Conservation (phyloP, 2,888 invertebrate genomes). For the Conistra vaccinii region DNA sequence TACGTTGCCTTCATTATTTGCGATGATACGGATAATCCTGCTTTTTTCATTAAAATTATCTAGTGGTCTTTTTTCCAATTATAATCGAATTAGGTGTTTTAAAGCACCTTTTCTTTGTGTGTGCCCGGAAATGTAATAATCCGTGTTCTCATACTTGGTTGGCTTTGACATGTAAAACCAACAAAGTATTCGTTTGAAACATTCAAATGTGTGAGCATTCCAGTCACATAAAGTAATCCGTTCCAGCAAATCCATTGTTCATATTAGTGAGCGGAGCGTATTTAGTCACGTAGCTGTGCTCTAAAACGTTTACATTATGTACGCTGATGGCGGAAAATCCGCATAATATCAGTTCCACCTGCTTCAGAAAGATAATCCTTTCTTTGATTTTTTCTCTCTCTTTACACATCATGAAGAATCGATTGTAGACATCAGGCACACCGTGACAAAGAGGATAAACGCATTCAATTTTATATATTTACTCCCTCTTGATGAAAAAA, state of each 20-base stretch:
- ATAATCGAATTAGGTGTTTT: conserved; percentile 77
- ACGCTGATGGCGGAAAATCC: conserved; percentile 56
- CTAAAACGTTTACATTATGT: conserved; percentile 70
- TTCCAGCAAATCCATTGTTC: conserved; percentile 79
- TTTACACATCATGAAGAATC: conserved; percentile 15
- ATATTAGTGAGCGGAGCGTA: conserved; percentile 80
- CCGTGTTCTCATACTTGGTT: conserved; percentile 62
- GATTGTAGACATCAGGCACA: conserved; percentile 16
- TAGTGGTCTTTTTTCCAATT: conserved; percentile 74
- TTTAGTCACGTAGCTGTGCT: conserved; percentile 81
- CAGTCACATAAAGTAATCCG: conserved; percentile 73
- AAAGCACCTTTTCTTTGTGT: conserved; percentile 68
- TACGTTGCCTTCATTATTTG: conserved; percentile 86
- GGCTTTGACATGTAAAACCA: conserved; percentile 70
- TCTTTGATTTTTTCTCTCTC: conserved; percentile 33
- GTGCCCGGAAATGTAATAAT: conserved; percentile 70
- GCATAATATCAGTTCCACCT: conserved; percentile 61
- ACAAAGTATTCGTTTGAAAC: conserved; percentile 71
- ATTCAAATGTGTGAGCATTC: conserved; percentile 71
- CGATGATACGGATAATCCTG: conserved; percentile 86
- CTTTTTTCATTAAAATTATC: conserved; percentile 78
- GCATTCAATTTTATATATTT: conserved; percentile 44
- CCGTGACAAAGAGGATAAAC: conserved; percentile 33
- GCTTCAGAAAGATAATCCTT: conserved; percentile 51
- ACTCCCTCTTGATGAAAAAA: conserved; percentile 28